Conservation (phyloP, 2,797 vertebrate species). For the Vespertilio murinus region DNA sequence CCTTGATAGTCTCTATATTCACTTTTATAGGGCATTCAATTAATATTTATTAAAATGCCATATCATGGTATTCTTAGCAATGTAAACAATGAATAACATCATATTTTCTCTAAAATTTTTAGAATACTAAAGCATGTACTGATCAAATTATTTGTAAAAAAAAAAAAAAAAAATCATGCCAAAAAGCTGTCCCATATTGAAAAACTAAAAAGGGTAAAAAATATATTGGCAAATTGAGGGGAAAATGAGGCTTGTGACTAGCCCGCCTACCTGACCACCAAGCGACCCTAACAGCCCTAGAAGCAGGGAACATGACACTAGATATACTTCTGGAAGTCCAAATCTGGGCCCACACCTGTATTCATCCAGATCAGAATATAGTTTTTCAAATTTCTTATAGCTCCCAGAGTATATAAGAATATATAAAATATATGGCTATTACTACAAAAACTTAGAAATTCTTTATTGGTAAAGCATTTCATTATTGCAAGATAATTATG, state of each 20-base stretch:
- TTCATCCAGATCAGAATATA: neutral
- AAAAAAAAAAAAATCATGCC: conserved; percentile 30
- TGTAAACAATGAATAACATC: conserved; percentile 19
- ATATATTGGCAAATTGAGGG: neutral
- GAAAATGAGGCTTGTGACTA: neutral
- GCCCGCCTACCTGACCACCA: neutral
- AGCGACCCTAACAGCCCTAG: neutral
- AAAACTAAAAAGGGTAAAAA: neutral
- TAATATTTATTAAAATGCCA: neutral
- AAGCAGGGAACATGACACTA: neutral
- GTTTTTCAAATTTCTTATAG: neutral
- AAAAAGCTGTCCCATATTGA: neutral
- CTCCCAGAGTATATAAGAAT: neutral
- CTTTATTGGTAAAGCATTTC: neutral
- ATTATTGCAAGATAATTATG: conserved; percentile 16
- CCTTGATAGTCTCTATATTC: neutral
- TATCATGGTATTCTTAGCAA: neutral
- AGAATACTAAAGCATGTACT: neutral
- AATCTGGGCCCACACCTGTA: neutral
- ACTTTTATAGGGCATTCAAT: neutral
- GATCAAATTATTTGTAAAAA: conserved; percentile 33
- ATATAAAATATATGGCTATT: neutral
- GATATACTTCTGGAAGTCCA: neutral
- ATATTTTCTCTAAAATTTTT: conserved; percentile 18
- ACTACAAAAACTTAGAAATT: conserved; percentile 37